Evolutionary conservation across 92 coral and sea anemone species (phyloP).

Genomic region (Parazoanthus darwini): DNA sequence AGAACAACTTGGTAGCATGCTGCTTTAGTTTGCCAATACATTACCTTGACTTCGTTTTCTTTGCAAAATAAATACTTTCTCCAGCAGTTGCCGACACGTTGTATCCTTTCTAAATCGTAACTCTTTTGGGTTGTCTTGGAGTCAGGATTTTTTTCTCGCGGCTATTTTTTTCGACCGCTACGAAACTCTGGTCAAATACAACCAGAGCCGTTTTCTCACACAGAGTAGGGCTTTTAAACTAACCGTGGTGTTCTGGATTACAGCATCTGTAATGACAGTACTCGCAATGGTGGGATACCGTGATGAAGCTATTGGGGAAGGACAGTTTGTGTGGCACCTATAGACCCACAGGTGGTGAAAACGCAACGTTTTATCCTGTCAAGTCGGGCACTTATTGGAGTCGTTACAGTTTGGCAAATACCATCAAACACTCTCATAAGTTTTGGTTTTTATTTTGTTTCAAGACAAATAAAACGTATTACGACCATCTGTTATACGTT

Average conservation of each 20-base stretch:
- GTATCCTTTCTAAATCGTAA: no score
- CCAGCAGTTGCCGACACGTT: neutral
- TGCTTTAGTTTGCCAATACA: conserved; percentile 54
- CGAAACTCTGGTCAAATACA: no score
- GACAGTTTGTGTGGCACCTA: neutral
- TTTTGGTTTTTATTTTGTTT: conserved; percentile 3
- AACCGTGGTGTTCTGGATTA: neutral
- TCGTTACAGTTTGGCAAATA: neutral
- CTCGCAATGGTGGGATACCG: conserved; percentile 28
- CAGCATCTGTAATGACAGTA: conserved; percentile 10
- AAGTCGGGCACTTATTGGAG: neutral
- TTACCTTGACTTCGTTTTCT: conserved; percentile 42
- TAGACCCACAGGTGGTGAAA: neutral
- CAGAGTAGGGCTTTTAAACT: conserved; percentile 1
- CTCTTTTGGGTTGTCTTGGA: no score
- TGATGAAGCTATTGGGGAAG: neutral
- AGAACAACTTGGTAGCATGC: conserved; percentile 43
- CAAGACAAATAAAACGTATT: conserved; percentile 8
- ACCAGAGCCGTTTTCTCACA: conserved; percentile 12
- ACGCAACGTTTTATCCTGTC: neutral
- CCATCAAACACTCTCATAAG: neutral
- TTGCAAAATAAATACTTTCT: conserved; percentile 26
- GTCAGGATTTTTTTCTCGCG: no score
- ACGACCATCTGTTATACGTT: neutral
- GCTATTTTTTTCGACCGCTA: no score